Base-by-base conservation (phyloP, 2,113 vertebrate genomes). In the Gymnorhina tibicen region DNA sequence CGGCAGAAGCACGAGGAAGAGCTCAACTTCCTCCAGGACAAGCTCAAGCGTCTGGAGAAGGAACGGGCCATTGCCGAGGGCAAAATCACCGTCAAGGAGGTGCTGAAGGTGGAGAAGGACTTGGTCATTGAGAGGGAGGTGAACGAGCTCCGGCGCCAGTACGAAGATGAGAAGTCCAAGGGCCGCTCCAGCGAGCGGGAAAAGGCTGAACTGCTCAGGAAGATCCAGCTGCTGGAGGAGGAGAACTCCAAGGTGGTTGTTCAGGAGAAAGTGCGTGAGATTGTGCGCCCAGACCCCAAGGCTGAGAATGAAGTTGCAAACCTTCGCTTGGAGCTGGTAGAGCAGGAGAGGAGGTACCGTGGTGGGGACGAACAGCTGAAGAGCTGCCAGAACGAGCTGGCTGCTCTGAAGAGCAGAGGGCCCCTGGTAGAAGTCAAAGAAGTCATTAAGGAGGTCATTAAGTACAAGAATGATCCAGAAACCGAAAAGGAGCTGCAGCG, bases 361-460 rank as follows among this genome's bases (percentile, higher is more conserved):
- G 99, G 98, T 21, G 88, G 98, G 0, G 99, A 99, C 2, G 97
- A 99, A 35, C 99, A 99, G 89, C 96, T 99, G 44, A 98, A 96
- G 96, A 98, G 98, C 77, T 97, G 99, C 64, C 98, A 98, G 87
- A 98, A 98, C 0, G 99, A 99, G 92, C 42, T 99, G 90, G 95
- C 89, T 66, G 97, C 98, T 70, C 97, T 99, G 32, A 98, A 77
- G 85, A 98, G 98, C 95, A 98, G 99, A 95, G 99, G 99, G 8
- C 99, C 99, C 18, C 98, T 99, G 93, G 97, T 99, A 28, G 99
- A 99, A 93, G 93, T 99, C 70, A 99, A 99, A 90, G 99, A 99
- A 84, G 98, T 98, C 53, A 99, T 99, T 41, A 99, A 99, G 94
- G 99, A 99, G 92, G 99, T 99, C 52, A 99, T 99, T 85, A 99